Evolutionary conservation across 1,140 invertebrate species (phyloP).

Genomic region (Drosophila neocordata): DNA sequence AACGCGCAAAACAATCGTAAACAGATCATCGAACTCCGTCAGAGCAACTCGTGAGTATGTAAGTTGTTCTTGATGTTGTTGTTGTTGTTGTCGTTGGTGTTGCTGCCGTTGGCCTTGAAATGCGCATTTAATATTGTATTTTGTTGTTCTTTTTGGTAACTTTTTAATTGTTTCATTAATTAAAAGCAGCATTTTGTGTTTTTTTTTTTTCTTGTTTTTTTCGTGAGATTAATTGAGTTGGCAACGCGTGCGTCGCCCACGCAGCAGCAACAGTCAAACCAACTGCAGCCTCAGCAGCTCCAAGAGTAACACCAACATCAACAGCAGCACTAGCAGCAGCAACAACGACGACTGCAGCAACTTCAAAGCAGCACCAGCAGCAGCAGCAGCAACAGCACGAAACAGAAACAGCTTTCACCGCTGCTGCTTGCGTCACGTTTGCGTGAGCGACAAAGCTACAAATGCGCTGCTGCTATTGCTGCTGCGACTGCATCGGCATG

Average conservation of each 20-base stretch:
- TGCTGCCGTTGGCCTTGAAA: conserved; percentile 65
- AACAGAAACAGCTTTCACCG: conserved; percentile 68
- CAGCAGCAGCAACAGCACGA: conserved; percentile 25
- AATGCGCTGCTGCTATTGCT: conserved; percentile 22
- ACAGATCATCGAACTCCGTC: conserved; percentile 74
- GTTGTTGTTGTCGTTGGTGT: background rate
- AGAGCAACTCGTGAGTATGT: conserved; percentile 19
- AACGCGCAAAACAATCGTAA: conserved; percentile 66
- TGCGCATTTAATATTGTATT: conserved; percentile 11
- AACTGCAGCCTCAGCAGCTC: conserved; percentile 1
- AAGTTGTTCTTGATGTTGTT: conserved; percentile 19
- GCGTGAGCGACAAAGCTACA: conserved; percentile 68
- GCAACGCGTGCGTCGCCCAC: conserved; percentile 73
- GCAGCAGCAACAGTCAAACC: conserved; percentile 33
- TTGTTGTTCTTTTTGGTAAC: conserved; percentile 49
- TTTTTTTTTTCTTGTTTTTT: conserved; percentile 13
- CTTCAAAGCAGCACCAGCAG: conserved; percentile 24
- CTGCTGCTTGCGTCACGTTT: conserved; percentile 66
- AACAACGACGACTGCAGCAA: conserved; percentile 12
- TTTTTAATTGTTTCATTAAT: conserved; percentile 77
- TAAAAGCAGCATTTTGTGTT: conserved; percentile 49
- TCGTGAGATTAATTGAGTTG: conserved; percentile 70
- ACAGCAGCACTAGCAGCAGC: conserved; percentile 11
- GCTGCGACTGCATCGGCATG: conserved; percentile 53
- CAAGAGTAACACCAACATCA: conserved; percentile 22